Evolutionary conservation across 2,888 invertebrate species (phyloP), one percentile per base, ranked within the genome.

Genomic region (Villa cingulata): DNA sequence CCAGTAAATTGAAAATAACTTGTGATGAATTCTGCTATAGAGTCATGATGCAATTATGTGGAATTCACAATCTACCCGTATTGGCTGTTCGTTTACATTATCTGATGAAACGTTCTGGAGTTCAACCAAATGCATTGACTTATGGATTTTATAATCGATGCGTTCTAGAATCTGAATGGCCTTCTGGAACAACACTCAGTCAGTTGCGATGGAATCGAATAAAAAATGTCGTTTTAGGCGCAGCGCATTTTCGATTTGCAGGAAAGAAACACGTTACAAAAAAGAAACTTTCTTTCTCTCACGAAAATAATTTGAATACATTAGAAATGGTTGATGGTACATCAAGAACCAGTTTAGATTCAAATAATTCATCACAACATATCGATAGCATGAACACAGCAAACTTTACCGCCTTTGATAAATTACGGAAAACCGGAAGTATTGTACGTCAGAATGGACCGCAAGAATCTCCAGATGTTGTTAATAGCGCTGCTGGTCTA

Each of bases 11-110:
- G 48, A 77, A 83, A 59, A 78, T 95, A 52, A 83, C 86, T 37
- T 88, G 89, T 60, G 96, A 96, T 72, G 96, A 96, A 76, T 89
- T 97, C 44, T 97, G 97, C 71, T 98, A 96, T 69, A 79, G 98
- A 51, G 87, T 96, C 45, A 87, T 98, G 83, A 95, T 98, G 90
- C 95, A 97, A 69, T 74, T 98, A 20, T 98, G 97, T 70, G 95
- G 97, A 7, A 82, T 88, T 54, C 89, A 95, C 65, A 88, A 89
- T 48, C 78, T 91, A 62, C 97, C 98, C 0, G 84, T 92, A 48
- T 71, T 98, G 59, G 97, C 98, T 2, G 95, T 97, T 1, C 90
- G 92, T 60, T 71, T 90, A 42, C 72, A 90, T 57, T 85, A 89
- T 62, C 78, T 90, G 40, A 94, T 95, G 92, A 92, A 92, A 66